Evolutionary conservation across 2,888 invertebrate genomes (phyloP), one percentile per base, ranked within the genome.

Genomic region (Cerceris rybyensis): DNA sequence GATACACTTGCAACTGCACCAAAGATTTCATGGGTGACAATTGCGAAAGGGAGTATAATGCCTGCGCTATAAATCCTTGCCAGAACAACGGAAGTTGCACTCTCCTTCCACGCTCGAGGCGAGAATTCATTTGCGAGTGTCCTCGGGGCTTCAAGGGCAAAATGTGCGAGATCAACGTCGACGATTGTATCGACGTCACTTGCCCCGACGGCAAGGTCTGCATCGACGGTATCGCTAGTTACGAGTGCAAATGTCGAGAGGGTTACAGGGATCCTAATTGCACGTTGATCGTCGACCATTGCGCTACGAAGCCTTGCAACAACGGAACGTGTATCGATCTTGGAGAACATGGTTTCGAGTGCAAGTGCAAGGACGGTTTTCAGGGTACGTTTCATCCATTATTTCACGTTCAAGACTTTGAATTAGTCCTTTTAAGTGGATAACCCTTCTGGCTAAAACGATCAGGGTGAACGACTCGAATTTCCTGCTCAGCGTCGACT

Each of bases 301-400:
- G 96, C 91, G 93, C 93, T 13, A 92, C 93, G 61, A 93, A 94
- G 83, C 95, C 96, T 42, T 98, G 98, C 93, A 94, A 95, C 92
- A 96, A 96, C 93, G 96, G 95, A 86, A 95, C 95, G 69, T 97
- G 97, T 92, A 93, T 93, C 78, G 95, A 95, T 91, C 93, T 92
- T 66, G 93, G 94, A 80, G 95, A 95, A 81, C 94, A 95, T 82
- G 86, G 85, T 14, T 96, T 95, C 93, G 94, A 94, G 86, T 98
- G 98, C 94, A 92, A 93, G 82, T 98, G 98, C 93, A 93, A 94
- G 82, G 92, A 93, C 75, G 96, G 96, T 82, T 96, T 93, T 89
- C 94, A 94, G 92, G 96, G 96, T 94, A 92, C 91, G 41, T 52
- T 13, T 46, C 0, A 13, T 46, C 42, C 0, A 28, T 2, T 11